These are phyloP conservation scores for Tanypteryx hageni DNA, from an alignment of 2,888 invertebrate species.

Conservation along the genomic window DNA sequence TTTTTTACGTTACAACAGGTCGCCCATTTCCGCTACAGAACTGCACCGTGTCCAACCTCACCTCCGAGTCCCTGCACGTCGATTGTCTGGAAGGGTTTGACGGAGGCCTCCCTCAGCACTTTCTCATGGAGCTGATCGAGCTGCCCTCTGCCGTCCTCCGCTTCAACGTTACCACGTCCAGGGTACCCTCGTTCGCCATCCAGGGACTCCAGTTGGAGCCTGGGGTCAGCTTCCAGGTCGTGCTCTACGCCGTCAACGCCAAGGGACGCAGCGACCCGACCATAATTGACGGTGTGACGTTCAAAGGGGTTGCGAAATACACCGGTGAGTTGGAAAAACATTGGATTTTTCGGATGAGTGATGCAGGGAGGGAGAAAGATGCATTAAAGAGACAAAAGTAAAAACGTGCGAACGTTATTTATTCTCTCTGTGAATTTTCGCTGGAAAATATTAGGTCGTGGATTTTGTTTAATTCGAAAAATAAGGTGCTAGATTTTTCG, in stretches of 20 bases:
- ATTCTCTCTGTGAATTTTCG: too few relatives aligned
- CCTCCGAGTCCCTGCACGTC: conserved; percentile 88
- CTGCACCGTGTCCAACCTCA: conserved; percentile 93
- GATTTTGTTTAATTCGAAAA: too few relatives aligned
- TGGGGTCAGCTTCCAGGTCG: conserved; percentile 86
- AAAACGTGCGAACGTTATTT: too few relatives aligned
- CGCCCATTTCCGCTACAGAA: conserved; percentile 92
- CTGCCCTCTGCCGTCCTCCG: conserved; percentile 81
- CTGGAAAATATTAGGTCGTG: too few relatives aligned
- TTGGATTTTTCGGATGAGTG: not conserved
- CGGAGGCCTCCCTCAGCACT: conserved; percentile 91
- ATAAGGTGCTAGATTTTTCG: too few relatives aligned
- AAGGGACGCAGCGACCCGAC: conserved; percentile 91
- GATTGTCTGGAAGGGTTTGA: conserved; percentile 93
- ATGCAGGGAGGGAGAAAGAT: not conserved
- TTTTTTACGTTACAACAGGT: conserved; percentile 77
- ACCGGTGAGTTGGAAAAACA: conserved; percentile 81
- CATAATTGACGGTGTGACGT: conserved; percentile 88
- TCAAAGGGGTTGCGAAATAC: conserved; percentile 91
- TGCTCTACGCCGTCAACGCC: conserved; percentile 90
- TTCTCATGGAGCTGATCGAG: conserved; percentile 88
- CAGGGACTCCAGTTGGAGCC: conserved; percentile 80
- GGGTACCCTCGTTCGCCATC: conserved; percentile 83
- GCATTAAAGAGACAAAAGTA: not conserved
- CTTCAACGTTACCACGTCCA: conserved; percentile 81